phyloP scores from a whole-genome alignment of 2,888 invertebrate species.

The Epirrhoe tristata region DNA sequence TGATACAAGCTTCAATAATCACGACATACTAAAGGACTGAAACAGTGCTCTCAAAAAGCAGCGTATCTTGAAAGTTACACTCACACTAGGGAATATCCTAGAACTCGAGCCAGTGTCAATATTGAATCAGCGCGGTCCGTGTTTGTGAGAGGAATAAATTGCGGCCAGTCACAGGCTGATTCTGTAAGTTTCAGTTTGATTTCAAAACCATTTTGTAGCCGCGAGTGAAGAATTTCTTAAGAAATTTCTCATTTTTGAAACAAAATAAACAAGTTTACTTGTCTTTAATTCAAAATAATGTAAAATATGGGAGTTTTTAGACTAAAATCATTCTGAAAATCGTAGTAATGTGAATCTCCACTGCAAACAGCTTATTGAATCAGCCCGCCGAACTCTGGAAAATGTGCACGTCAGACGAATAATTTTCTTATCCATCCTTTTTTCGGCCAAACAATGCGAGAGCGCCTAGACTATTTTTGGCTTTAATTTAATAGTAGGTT shows the following conservation, averaged over 20 bases:
- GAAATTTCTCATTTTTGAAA: not conserved
- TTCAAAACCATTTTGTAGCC: conserved; percentile 15
- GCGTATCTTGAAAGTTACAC: conserved; percentile 65
- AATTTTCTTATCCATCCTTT: conserved; percentile 61
- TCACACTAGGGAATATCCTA: conserved; percentile 68
- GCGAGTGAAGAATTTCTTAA: not conserved
- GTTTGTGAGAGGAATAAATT: conserved; percentile 81
- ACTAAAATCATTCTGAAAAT: conserved; percentile 2
- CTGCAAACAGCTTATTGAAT: conserved; percentile 5
- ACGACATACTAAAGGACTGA: conserved; percentile 23
- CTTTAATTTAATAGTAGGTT: conserved; percentile 20
- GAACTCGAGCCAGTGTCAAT: conserved; percentile 74
- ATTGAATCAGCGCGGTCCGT: conserved; percentile 76
- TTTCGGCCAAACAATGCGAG: conserved; percentile 28
- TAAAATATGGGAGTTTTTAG: not conserved
- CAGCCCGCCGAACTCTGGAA: conserved; percentile 49
- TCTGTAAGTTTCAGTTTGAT: conserved; percentile 24
- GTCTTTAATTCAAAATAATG: not conserved
- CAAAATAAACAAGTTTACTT: not conserved
- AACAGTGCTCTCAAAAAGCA: conserved; percentile 43
- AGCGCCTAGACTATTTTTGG: conserved; percentile 22
- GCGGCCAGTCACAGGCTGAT: conserved; percentile 56
- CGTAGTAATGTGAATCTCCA: not conserved
- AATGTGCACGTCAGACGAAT: conserved; percentile 67
- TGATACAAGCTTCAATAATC: conserved; percentile 10